Percentiles rank a stretch among this genome's conserved stretches.
These are phyloP conservation scores for Pachydiplax longipennis DNA, from an alignment of 2,888 invertebrate species.

Conservation along the genomic window DNA sequence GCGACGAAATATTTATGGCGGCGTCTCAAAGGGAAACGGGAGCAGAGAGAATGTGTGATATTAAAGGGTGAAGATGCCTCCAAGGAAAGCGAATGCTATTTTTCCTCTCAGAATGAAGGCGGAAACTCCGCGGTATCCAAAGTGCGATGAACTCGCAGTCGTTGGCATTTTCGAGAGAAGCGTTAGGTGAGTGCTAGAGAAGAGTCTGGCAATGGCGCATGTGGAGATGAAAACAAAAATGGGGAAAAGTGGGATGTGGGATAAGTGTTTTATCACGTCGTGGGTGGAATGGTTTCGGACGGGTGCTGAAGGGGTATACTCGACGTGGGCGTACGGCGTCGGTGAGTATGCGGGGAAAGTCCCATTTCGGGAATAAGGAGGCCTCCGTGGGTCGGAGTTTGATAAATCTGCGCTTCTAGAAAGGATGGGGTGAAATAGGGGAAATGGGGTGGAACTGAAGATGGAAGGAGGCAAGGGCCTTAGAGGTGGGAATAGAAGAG, in stretches of 20 bases:
- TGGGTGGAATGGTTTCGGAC: not conserved
- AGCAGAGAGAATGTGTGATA: not conserved
- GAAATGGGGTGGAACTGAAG: not conserved
- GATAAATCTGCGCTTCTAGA: not conserved
- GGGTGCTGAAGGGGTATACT: not conserved
- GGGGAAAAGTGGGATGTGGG: not conserved
- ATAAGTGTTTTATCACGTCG: not conserved
- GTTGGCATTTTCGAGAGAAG: not conserved
- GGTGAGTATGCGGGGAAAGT: not conserved
- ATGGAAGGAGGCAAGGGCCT: not conserved
- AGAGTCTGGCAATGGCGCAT: not conserved
- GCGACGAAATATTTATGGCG: not conserved
- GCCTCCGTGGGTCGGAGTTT: not conserved
- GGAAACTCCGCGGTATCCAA: not conserved
- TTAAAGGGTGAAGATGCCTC: not conserved
- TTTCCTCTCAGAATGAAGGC: not conserved
- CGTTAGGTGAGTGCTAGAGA: not conserved
- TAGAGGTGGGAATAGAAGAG: not conserved
- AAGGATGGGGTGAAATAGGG: not conserved
- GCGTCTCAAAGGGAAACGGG: not conserved
- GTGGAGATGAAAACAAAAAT: not conserved
- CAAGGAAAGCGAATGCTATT: too few species aligned
- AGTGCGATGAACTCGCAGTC: not conserved
- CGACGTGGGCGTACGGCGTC: not conserved
- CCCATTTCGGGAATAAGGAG: not conserved